Percentiles rank a stretch among this genome's conserved stretches.
Conservation (phyloP, 1,140 invertebrate genomes). For the Polypedilum pembai region DNA sequence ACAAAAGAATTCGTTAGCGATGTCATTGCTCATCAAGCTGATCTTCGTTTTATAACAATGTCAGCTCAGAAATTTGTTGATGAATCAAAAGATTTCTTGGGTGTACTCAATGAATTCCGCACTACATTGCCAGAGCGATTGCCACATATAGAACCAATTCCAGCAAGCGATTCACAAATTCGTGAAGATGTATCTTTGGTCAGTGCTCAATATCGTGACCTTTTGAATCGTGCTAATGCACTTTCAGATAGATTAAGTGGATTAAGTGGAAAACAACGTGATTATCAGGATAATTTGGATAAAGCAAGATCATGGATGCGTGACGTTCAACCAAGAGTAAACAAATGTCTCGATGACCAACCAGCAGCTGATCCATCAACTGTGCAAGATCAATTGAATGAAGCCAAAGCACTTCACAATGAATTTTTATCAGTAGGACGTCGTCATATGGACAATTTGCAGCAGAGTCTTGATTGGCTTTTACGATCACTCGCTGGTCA, state of each 20-base stretch:
- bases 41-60: conserved; percentile 89
- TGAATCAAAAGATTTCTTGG: conserved; percentile 83
- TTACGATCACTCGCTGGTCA: conserved; percentile 70
- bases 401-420: conserved; percentile 75
- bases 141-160: conserved; percentile 62
- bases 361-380: conserved; percentile 77
- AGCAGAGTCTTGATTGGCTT: conserved; percentile 60
- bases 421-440: conserved; percentile 79
- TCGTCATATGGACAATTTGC: conserved; percentile 66
- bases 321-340: conserved; percentile 69
- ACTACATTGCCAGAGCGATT: conserved; percentile 70
- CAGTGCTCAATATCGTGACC: conserved; percentile 64
- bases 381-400: conserved; percentile 78
- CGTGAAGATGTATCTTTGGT: conserved; percentile 62
- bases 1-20: conserved; percentile 85
- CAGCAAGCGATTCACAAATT: conserved; percentile 60
- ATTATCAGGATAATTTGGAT: conserved; percentile 75
- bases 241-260: conserved; percentile 70
- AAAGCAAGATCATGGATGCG: conserved; percentile 76
- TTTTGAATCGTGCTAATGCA: conserved; percentile 70
- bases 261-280: conserved; percentile 66
- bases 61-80: conserved; percentile 90
- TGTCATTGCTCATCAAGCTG: conserved; percentile 89
- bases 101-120: conserved; percentile 74
- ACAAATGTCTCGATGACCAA: conserved; percentile 67